These are phyloP conservation scores for Sphaerophoria rueppellii DNA, from an alignment of 2,888 invertebrate species.

Conservation along the genomic window DNA sequence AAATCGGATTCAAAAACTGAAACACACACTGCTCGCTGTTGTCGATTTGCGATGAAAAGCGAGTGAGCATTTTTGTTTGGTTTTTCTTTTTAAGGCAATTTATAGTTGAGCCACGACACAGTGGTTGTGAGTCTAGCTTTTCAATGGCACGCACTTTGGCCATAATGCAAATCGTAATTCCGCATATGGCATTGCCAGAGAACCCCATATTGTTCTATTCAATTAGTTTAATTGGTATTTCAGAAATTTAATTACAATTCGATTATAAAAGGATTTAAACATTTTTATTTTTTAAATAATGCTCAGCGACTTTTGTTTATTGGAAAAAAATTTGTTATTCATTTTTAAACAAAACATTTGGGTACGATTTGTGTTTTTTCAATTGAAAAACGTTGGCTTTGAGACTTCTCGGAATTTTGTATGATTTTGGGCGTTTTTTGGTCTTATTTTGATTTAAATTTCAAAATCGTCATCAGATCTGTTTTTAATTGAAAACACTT, in stretches of 20 bases:
- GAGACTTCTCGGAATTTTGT: neutral
- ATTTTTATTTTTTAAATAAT: constrained; percentile 49
- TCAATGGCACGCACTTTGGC: constrained; percentile 29
- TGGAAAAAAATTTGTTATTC: neutral
- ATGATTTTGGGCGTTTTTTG: neutral
- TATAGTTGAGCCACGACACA: neutral
- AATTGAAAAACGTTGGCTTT: constrained; percentile 24
- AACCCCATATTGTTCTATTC: constrained; percentile 45
- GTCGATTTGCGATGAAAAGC: neutral
- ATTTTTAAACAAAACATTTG: constrained; percentile 12
- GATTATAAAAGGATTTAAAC: constrained; percentile 65
- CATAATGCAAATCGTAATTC: neutral
- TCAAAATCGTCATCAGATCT: neutral
- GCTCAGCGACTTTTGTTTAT: constrained; percentile 47
- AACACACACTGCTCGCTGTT: neutral
- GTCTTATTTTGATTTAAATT: constrained; percentile 7
- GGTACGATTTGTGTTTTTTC: constrained; percentile 23
- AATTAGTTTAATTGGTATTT: constrained; percentile 64
- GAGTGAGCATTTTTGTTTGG: neutral
- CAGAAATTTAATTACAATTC: constrained; percentile 72
- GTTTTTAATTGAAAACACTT: no score
- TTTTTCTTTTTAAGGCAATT: neutral
- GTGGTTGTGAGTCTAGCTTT: neutral
- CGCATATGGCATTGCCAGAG: constrained; percentile 15
- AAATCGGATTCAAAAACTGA: constrained; percentile 10